These are phyloP conservation scores for Sitta carolinensis DNA, from an alignment of 2,797 vertebrate genomes.

Conservation along the genomic window DNA sequence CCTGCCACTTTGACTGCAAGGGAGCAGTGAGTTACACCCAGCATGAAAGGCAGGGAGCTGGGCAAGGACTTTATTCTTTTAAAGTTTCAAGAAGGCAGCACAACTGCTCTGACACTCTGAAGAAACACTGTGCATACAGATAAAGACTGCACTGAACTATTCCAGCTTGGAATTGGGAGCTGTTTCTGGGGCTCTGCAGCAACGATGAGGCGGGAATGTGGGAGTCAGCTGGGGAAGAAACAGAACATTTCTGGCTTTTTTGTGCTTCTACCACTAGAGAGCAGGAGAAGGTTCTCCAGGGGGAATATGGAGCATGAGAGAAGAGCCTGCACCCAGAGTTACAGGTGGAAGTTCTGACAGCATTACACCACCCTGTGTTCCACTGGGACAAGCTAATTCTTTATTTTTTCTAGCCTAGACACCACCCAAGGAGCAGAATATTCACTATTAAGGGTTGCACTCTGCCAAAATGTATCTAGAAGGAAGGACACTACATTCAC, in stretches of 20 bases:
- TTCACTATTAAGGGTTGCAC: background rate
- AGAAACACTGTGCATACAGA: background rate
- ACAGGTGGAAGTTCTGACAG: background rate
- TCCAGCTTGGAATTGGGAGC: background rate
- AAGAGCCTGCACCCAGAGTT: background rate
- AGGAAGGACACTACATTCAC: background rate
- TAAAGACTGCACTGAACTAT: background rate
- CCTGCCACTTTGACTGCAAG: background rate
- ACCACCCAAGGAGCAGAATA: background rate
- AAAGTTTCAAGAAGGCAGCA: background rate
- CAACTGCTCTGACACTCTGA: background rate
- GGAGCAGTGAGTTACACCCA: background rate
- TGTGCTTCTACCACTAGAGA: slow-evolving; percentile 28
- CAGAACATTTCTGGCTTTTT: background rate
- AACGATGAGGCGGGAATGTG: fast-evolving
- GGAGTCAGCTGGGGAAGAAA: background rate
- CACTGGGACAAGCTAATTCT: background rate
- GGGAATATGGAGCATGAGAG: background rate
- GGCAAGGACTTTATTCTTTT: background rate
- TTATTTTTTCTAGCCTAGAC: background rate
- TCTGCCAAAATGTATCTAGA: background rate
- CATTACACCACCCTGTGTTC: background rate
- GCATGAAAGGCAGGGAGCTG: background rate
- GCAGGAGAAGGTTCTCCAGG: slow-evolving; percentile 38
- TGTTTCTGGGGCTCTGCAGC: background rate